These are phyloP conservation scores for Murina feae DNA, from an alignment of 2,113 vertebrate genomes.

Conservation along the genomic window DNA sequence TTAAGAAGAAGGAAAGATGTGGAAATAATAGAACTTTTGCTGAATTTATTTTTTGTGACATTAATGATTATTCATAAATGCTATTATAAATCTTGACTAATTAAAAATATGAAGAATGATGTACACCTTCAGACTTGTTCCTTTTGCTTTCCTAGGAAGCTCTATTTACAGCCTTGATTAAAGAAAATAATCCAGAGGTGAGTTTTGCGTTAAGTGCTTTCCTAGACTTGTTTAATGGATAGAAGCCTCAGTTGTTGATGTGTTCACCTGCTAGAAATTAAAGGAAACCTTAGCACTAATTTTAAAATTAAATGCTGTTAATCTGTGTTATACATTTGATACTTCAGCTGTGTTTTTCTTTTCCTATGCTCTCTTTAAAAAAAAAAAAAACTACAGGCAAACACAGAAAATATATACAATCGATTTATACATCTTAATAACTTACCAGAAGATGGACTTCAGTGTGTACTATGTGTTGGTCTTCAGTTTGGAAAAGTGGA, in stretches of 20 bases:
- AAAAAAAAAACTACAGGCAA: conserved; percentile 46
- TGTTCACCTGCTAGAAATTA: not conserved
- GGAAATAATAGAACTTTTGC: not conserved
- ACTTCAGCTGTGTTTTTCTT: not conserved
- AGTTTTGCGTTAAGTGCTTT: conserved; percentile 56
- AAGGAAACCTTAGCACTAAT: not conserved
- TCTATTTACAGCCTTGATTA: conserved; percentile 81
- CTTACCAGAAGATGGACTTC: conserved; percentile 79
- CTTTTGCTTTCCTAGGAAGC: conserved; percentile 79
- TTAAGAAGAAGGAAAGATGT: not conserved
- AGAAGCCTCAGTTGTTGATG: not conserved
- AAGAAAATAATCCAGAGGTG: conserved; percentile 80
- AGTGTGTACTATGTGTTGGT: conserved; percentile 80
- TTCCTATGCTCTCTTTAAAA: not conserved
- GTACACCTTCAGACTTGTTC: not conserved
- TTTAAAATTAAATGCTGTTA: not conserved
- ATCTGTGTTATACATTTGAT: not conserved
- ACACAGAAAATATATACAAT: conserved; percentile 60
- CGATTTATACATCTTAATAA: conserved; percentile 81
- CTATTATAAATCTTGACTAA: conserved; percentile 11
- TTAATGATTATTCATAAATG: not conserved
- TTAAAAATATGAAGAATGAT: not conserved
- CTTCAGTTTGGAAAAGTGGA: conserved; percentile 83
- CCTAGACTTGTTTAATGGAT: not conserved
- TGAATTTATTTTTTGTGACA: conserved; percentile 20